These are phyloP conservation scores for Heteromurus nitidus DNA, from an alignment of 2,888 invertebrate genomes.

Conservation along the genomic window DNA sequence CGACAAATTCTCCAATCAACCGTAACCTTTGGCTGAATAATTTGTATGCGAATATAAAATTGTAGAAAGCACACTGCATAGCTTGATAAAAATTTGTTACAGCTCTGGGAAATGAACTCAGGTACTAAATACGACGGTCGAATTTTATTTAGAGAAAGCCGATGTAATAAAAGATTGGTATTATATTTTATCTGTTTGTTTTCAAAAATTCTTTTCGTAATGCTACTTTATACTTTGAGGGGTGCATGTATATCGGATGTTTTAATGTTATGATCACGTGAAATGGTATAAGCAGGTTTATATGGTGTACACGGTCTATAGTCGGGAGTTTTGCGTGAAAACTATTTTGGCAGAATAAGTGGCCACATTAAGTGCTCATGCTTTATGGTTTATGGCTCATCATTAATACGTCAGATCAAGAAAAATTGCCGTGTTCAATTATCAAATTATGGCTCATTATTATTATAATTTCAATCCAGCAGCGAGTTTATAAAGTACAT, in stretches of 20 bases:
- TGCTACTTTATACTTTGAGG: neutral
- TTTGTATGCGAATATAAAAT: neutral
- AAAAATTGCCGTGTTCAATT: conserved; percentile 23
- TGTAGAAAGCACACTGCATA: too few species aligned
- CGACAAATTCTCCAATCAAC: neutral
- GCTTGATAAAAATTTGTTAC: neutral
- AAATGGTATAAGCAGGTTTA: too few species aligned
- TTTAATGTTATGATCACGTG: too few species aligned
- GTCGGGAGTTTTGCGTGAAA: conserved; percentile 3
- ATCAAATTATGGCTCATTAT: conserved; percentile 38
- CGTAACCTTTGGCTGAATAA: neutral
- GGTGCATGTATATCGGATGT: too few species aligned
- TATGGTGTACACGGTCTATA: too few species aligned
- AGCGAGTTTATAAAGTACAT: too few species aligned
- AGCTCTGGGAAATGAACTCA: neutral
- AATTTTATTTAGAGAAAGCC: neutral
- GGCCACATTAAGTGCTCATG: conserved; percentile 24
- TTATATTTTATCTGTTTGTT: conserved; percentile 4
- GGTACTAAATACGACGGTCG: too few species aligned
- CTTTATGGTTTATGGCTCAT: conserved; percentile 34
- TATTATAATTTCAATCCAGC: neutral
- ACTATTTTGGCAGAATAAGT: conserved; percentile 26
- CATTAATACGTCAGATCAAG: conserved; percentile 37
- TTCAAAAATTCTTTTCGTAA: neutral
- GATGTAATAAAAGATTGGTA: conserved; percentile 1